Percentiles rank a stretch among this genome's conserved stretches.
phyloP scores from a whole-genome alignment of 1,140 invertebrate genomes.

The Drosophila pallidifrons region DNA sequence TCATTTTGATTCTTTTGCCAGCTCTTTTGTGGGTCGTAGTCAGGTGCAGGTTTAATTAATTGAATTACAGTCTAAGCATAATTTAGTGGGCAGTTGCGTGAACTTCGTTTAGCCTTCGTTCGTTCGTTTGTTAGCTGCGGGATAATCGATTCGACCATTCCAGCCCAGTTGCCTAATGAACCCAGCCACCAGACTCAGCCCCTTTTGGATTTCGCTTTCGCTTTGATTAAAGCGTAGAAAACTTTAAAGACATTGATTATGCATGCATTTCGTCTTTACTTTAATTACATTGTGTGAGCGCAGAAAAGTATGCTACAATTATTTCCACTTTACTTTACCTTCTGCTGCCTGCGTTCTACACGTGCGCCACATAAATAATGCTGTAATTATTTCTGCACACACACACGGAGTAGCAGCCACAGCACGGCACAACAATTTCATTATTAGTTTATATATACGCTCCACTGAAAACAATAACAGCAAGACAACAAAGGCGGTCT shows the following conservation, averaged over 20 bases:
- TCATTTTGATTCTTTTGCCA: constrained; percentile 62
- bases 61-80: constrained; percentile 83
- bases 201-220: neutral
- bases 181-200: constrained; percentile 4
- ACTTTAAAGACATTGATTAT: constrained; percentile 51
- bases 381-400: constrained; percentile 71
- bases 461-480: constrained; percentile 34
- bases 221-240: constrained; percentile 14
- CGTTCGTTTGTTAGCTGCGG: neutral
- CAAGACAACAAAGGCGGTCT: constrained; percentile 13
- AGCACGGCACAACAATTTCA: constrained; percentile 66
- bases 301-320: constrained; percentile 56
- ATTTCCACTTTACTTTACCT: constrained; percentile 16
- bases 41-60: constrained; percentile 80
- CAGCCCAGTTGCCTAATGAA: constrained; percentile 36
- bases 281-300: constrained; percentile 58
- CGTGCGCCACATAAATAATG: constrained; percentile 77
- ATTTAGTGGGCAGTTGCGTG: constrained; percentile 79
- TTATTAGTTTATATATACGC: constrained; percentile 69
- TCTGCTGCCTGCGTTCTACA: constrained; percentile 40
- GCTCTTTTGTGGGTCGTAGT: constrained; percentile 43
- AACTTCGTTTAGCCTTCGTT: constrained; percentile 44
- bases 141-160: constrained; percentile 37
- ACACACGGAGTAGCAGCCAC: constrained; percentile 37
- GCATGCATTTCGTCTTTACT: constrained; percentile 21